Conservation (phyloP, 1,140 invertebrate genomes). For the Eulimnadia texana region DNA sequence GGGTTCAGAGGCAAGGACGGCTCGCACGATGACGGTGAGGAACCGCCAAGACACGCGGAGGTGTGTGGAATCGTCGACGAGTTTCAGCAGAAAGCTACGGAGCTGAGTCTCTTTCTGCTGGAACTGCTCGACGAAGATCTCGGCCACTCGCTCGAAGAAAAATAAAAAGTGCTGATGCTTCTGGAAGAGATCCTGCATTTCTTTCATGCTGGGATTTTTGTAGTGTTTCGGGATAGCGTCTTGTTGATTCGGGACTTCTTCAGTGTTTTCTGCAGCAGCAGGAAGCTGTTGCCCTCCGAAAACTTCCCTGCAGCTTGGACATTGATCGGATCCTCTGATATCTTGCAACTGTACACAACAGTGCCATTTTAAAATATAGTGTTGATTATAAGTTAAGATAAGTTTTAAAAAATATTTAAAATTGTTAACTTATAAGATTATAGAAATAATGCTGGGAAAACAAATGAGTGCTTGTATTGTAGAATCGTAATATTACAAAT, state of each 20-base stretch:
- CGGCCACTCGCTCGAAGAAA: conserved; percentile 9
- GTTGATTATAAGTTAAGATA: no score
- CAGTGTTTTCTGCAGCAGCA: background rate
- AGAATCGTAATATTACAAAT: no score
- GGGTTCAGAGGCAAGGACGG: background rate
- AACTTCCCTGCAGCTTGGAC: background rate
- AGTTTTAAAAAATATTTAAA: no score
- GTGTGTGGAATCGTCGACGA: background rate
- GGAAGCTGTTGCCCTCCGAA: background rate
- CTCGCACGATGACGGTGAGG: conserved; percentile 1
- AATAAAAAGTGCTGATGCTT: conserved; percentile 5
- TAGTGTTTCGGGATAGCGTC: background rate
- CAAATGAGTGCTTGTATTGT: no score
- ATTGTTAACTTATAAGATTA: no score
- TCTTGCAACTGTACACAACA: no score
- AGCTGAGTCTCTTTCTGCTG: background rate
- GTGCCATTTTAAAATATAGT: no score
- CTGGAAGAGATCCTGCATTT: background rate
- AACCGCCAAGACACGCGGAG: conserved; percentile 7
- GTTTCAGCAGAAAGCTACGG: background rate
- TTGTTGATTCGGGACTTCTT: no score
- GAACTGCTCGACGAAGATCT: conserved; percentile 3
- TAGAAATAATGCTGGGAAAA: no score
- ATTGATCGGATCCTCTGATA: background rate
- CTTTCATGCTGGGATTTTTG: background rate